phyloP scores from a whole-genome alignment of 2,113 vertebrate genomes.

The Pelecanoides urinatrix region DNA sequence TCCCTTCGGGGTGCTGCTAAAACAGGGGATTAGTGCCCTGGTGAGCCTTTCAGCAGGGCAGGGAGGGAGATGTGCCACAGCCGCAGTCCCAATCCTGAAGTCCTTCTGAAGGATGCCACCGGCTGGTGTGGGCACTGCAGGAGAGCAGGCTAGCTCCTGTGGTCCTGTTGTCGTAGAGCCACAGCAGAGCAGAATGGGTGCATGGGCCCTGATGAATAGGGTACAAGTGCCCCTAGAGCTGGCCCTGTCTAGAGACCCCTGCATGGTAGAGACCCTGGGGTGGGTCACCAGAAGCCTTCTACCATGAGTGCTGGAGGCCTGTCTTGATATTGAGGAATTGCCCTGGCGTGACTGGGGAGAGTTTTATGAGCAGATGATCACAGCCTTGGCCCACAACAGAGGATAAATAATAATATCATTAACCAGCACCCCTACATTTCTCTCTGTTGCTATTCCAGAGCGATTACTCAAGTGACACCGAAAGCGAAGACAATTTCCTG shows the following conservation, averaged over 20 bases:
- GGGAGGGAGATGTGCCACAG: not conserved
- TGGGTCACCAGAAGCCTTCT: not conserved
- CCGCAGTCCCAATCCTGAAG: not conserved
- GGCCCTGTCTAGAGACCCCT: not conserved
- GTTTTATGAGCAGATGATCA: not conserved
- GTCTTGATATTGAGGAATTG: not conserved
- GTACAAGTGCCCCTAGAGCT: not conserved
- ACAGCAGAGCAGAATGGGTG: not conserved
- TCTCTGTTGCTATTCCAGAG: constrained; percentile 76
- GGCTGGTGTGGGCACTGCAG: not conserved
- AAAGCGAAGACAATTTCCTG: constrained; percentile 93
- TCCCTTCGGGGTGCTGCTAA: accelerated
- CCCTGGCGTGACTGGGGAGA: not conserved
- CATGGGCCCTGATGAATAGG: not conserved
- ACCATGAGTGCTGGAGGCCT: not conserved
- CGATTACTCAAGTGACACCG: constrained; percentile 90
- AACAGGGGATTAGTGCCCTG: not conserved
- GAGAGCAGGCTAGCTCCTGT: not conserved
- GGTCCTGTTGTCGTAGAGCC: not conserved
- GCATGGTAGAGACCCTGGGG: not conserved
- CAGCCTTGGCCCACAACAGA: not conserved
- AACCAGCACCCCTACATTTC: not conserved
- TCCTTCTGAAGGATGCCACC: not conserved
- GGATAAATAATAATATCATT: not conserved
- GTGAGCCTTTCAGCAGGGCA: not conserved